Evolutionary conservation across 2,888 invertebrate species (phyloP), one percentile per base, ranked within the genome.

Genomic region (Pristionchus fissidentatus): DNA sequence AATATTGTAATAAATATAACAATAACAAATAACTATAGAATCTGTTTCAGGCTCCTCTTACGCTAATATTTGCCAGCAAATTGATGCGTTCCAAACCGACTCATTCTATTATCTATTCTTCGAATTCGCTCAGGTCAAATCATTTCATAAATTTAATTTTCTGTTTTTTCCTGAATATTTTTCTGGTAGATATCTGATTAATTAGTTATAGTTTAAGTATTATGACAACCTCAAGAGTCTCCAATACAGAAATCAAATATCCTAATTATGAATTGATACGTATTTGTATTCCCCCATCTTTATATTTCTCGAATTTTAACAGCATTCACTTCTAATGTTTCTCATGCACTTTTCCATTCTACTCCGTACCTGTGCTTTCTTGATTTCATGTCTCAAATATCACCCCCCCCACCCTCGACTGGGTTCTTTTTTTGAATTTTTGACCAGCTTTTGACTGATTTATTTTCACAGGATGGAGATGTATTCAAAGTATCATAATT

Each of bases 401-500:
- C 70, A 19, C n/a, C n/a, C 38, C 70, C 62, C 22, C 70, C 70
- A 70, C 70, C 70, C 70, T 70, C 70, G 38, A 38, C 26, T 70
- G 41, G 41, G 38, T 66, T 41, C 66, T 66, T 38, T 22, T 38
- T 66, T 62, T n/a, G n/a, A n/a, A n/a, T n/a, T n/a, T n/a, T n/a
- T n/a, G n/a, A n/a, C n/a, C n/a, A n/a, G n/a, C n/a, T n/a, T n/a
- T n/a, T n/a, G n/a, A n/a, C n/a, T n/a, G n/a, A n/a, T n/a, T n/a
- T n/a, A n/a, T n/a, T n/a, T n/a, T 46, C 89, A n/a, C 87, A 94
- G 93, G 93, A 93, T 79, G 94, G 94, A 4, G 94, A 94, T 87
- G 88, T 94, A 60, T 94, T 94, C 90, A 94, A 94, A 87, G 93
- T 93, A n/a, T n/a, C n/a, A n/a, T n/a, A 73, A 93, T 94, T 83